Conservation (phyloP, 2,888 invertebrate genomes). For the Steromphala cineraria region DNA sequence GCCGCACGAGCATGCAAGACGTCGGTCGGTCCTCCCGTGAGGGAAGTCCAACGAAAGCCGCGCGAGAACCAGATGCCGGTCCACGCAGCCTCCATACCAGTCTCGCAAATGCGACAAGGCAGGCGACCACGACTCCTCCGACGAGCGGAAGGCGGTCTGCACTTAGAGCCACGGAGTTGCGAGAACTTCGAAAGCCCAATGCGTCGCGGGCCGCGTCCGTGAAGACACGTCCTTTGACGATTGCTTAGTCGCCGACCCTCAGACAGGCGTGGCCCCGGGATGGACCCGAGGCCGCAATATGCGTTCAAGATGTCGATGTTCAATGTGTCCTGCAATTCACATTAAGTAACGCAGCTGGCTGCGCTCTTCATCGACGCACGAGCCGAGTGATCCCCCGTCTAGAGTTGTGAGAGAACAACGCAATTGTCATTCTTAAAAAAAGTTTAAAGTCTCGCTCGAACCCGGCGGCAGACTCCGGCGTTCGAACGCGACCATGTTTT, state of each 20-base stretch:
- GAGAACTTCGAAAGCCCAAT: background rate
- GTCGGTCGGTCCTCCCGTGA: background rate
- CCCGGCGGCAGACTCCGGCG: background rate
- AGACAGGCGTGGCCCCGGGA: constrained; percentile 71
- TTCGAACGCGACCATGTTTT: background rate
- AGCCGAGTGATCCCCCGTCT: constrained; percentile 79
- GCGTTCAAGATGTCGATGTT: constrained; percentile 82
- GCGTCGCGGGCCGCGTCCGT: background rate
- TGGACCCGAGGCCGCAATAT: constrained; percentile 78
- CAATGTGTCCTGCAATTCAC: constrained; percentile 77
- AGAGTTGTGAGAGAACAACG: constrained; percentile 35
- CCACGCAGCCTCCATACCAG: background rate
- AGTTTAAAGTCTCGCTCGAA: background rate
- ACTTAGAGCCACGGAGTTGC: constrained; percentile 21
- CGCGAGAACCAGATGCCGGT: background rate
- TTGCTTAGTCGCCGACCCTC: constrained; percentile 64
- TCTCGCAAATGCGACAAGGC: background rate
- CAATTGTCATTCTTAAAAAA: background rate
- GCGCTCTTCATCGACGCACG: constrained; percentile 81
- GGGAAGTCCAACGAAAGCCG: background rate
- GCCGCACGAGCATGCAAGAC: background rate
- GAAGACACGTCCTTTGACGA: background rate
- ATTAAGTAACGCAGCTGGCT: constrained; percentile 76
- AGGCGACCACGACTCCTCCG: background rate
- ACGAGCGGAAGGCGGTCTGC: constrained; percentile 6